Percentiles rank a stretch among this genome's conserved stretches.
Evolutionary conservation across 2,797 vertebrate genomes (phyloP).

Genomic region (Erpetoichthys calabaricus): DNA sequence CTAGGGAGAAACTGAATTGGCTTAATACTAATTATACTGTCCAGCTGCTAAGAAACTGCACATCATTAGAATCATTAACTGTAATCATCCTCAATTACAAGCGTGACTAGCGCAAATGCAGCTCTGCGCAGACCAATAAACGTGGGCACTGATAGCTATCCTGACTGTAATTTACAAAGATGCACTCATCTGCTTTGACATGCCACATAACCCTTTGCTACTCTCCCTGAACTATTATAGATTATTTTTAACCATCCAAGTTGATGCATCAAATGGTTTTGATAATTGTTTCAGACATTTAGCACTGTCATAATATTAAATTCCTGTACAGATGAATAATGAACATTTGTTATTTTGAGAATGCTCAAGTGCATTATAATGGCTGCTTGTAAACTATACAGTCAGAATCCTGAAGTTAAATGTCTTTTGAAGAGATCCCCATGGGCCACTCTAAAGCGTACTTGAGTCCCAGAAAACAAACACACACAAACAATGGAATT

Average conservation of each 20-base stretch:
- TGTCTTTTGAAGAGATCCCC: not conserved
- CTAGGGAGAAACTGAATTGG: conserved; percentile 58
- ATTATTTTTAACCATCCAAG: conserved; percentile 24
- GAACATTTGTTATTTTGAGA: conserved; percentile 9
- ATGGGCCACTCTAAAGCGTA: not conserved
- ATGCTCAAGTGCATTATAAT: not conserved
- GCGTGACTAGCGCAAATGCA: conserved; percentile 31
- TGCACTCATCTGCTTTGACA: conserved; percentile 15
- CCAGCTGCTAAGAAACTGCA: conserved; percentile 59
- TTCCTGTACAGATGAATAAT: conserved; percentile 9
- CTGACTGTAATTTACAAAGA: conserved; percentile 26
- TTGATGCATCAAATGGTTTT: conserved; percentile 3
- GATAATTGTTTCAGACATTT: conserved; percentile 4
- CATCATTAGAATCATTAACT: conserved; percentile 71
- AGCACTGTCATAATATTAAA: conserved; percentile 7
- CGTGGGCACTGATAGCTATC: conserved; percentile 34
- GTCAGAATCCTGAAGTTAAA: not conserved
- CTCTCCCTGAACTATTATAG: conserved; percentile 11
- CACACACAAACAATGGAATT: not conserved
- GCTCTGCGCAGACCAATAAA: conserved; percentile 28
- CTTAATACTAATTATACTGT: conserved; percentile 67
- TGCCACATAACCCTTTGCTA: conserved; percentile 13
- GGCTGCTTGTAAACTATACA: conserved; percentile 1
- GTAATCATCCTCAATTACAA: conserved; percentile 68
- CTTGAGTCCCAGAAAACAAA: not conserved